Percentiles rank a stretch among this genome's conserved stretches.
phyloP scores from a whole-genome alignment of 2,888 invertebrate genomes.

The Chaetoderma sp. region DNA sequence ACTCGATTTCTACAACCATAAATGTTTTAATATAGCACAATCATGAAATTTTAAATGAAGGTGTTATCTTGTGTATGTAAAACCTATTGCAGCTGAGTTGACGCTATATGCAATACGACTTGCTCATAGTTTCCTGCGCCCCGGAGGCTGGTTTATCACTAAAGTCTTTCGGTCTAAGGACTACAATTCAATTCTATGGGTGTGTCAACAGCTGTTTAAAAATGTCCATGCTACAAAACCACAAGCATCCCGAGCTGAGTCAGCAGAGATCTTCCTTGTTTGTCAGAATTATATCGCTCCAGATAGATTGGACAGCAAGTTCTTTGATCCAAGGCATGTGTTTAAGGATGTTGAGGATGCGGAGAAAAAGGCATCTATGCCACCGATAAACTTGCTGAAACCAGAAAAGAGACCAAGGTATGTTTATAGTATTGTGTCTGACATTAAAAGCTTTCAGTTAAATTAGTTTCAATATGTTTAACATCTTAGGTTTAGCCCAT shows the following conservation, averaged over 20 bases:
- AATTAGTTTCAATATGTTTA: too few species aligned
- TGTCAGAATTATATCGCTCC: slow-evolving; percentile 95
- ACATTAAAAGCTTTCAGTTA: too few species aligned
- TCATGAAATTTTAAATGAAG: too few species aligned
- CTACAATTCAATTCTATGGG: slow-evolving; percentile 94
- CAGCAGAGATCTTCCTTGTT: slow-evolving; percentile 99
- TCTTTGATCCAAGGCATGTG: slow-evolving; percentile 93
- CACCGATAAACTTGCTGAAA: slow-evolving; percentile 58
- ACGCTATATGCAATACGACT: slow-evolving; percentile 94
- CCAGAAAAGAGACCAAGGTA: slow-evolving; percentile 62
- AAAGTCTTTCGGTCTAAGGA: slow-evolving; percentile 99
- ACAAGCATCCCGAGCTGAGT: slow-evolving; percentile 96
- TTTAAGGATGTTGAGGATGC: slow-evolving; percentile 83
- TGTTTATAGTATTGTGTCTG: background rate
- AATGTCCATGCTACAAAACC: slow-evolving; percentile 97
- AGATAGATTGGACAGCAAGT: slow-evolving; percentile 86
- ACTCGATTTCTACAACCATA: too few species aligned
- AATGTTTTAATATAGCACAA: too few species aligned
- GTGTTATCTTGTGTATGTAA: too few species aligned
- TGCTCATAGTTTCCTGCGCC: slow-evolving; percentile 87
- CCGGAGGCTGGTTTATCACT: slow-evolving; percentile 97
- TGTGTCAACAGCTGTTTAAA: slow-evolving; percentile 94
- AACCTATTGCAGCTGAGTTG: slow-evolving; percentile 77
- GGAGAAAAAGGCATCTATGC: slow-evolving; percentile 36
- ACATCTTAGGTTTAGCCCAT: too few species aligned